Base-by-base conservation (phyloP, 2,888 invertebrate genomes). In the Pandemis corylana region DNA sequence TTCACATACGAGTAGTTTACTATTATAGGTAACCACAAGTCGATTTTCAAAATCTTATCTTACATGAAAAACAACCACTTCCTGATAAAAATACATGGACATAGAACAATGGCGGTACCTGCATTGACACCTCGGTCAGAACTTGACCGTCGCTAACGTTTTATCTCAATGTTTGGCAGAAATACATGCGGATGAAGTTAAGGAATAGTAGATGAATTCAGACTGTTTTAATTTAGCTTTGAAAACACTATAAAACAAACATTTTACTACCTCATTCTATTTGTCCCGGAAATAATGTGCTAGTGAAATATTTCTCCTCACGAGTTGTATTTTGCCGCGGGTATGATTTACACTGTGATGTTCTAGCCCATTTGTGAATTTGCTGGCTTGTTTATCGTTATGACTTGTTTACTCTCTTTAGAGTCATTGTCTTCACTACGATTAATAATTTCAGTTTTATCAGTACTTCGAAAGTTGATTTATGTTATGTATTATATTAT, bases 341-440 rank as follows among this genome's bases (percentile, higher is more conserved):
- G 7, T 28, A n/a, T 65, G 7, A 49, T 49, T 65, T 49, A 28
- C 65, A 65, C 13, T 65, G 46, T 49, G 49, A 63, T 53, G 41
- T 53, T 42, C 70, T 42, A 70, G n/a, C 63, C 42, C 41, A 70
- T 64, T 64, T 51, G 41, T 63, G 49, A 49, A 70, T 53, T 63
- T 41, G 42, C 9, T 53, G 56, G 12, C 42, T 12, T 61, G 44
- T 59, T 70, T 63, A 70, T 70, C 53, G 53, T 70, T 53, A 28
- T 28, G 2, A 28, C 42, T 63, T 51, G 63, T 70, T 70, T 67
- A 49, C 72, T 51, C 63, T 67, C 28, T 41, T 36, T 13, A 20
- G 41, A 20, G 49, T 42, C 66, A 59, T 49, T 59, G 56, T 66
- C 59, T 61, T 59, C 49, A 49, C 65, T 3, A n/a, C n/a, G 62